Base-by-base conservation (phyloP, 2,888 invertebrate genomes). In the Diarsia dahlii region DNA sequence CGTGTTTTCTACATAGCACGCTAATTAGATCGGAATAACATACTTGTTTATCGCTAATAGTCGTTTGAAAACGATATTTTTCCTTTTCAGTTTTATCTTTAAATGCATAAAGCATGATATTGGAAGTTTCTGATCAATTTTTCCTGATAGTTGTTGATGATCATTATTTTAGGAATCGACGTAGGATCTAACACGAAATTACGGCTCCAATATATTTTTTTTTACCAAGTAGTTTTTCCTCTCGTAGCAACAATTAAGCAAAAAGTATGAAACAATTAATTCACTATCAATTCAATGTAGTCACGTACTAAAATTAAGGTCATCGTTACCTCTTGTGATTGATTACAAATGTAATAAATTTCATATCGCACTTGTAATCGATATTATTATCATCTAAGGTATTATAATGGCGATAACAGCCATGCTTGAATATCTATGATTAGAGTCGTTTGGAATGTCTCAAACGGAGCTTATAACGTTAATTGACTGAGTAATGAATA, bases 351-450 rank as follows among this genome's bases (percentile, higher is more conserved):
- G 72, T 85, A 77, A 82, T 83, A 77, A 85, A 71, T 78, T 85
- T 82, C 62, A 85, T 83, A 85, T 84, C 80, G 69, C 76, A 65
- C 71, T 80, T 70, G 73, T 81, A 78, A 87, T 79, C 87, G 56
- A 79, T 84, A 79, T 76, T 67, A 79, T 76, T 85, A 86, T 86
- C 87, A 71, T 71, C 70, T 77, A 78, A 84, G 72, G 80, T 72
- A 85, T 74, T 80, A 78, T 54, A 72, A 20, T 78, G 72, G 71
- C 68, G 88, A 85, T 86, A 86, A 78, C 52, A 50, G 23, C 64
- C 72, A 76, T 70, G 81, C 63, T 78, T 60, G 60, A 76, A 80
- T 77, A 80, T 84, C 74, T 76, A 74, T 72, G 80, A 80, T 79
- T 74, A 67, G 62, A 63, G 34, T 70, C 56, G n/a, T 71, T 58